Evolutionary conservation across 2,797 vertebrate species (phyloP).

Genomic region (Coluber constrictor): DNA sequence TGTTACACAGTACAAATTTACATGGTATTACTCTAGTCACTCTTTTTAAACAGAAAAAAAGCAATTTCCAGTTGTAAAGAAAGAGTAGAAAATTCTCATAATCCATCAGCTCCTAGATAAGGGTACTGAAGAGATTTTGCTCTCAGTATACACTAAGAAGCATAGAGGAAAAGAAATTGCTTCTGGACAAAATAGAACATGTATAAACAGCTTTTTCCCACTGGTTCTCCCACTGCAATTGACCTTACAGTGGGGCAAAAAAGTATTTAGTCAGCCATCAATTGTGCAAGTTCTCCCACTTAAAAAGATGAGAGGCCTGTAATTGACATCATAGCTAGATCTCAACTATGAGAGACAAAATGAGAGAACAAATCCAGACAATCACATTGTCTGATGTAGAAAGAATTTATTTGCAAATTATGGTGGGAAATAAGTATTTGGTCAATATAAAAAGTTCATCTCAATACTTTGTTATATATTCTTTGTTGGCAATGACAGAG

Average conservation of each 20-base stretch:
- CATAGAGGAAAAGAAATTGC: background rate
- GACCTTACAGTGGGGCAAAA: background rate
- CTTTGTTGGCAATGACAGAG: no score
- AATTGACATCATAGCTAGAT: no score
- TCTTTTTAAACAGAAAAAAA: background rate
- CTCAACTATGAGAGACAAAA: no score
- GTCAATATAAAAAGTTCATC: no score
- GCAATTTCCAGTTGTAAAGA: background rate
- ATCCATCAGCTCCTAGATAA: background rate
- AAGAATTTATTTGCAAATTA: no score
- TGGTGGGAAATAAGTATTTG: no score
- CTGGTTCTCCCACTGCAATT: background rate
- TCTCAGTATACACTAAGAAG: background rate
- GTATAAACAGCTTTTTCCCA: background rate
- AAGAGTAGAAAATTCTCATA: background rate
- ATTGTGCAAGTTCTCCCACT: no score
- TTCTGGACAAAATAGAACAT: background rate
- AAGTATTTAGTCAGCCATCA: no score
- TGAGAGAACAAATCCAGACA: no score
- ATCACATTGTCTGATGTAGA: no score
- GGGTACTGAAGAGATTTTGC: background rate
- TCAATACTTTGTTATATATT: no score
- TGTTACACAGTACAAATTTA: background rate
- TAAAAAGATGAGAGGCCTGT: no score
- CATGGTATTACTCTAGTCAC: background rate